Conservation (phyloP, 2,888 invertebrate species). For the Drosophila phalerata region DNA sequence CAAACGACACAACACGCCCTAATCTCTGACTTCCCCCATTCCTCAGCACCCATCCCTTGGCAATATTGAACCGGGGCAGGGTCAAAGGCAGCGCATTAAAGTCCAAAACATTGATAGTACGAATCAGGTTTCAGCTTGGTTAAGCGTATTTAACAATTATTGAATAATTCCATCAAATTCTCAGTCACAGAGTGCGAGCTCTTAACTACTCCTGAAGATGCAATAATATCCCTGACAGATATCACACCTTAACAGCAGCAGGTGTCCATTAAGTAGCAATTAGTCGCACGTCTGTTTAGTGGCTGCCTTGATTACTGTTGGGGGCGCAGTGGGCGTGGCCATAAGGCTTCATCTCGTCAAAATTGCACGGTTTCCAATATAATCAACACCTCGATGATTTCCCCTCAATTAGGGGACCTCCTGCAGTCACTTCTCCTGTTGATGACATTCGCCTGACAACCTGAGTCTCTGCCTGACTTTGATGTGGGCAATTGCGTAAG, state of each 20-base stretch:
- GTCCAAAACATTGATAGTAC: constrained; percentile 22
- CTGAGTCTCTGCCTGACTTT: constrained; percentile 52
- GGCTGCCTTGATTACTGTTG: constrained; percentile 49
- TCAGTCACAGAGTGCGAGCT: not conserved
- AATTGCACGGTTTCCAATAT: constrained; percentile 73
- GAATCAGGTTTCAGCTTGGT: not conserved
- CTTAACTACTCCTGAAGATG: constrained; percentile 6
- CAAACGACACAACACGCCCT: constrained; percentile 46
- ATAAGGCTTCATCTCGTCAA: constrained; percentile 53
- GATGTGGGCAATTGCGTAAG: constrained; percentile 49
- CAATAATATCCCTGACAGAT: constrained; percentile 28
- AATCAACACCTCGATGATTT: constrained; percentile 50
- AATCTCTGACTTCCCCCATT: constrained; percentile 7
- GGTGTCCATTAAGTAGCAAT: constrained; percentile 70
- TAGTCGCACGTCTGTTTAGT: constrained; percentile 64
- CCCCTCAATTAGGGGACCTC: constrained; percentile 12
- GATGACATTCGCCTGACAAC: constrained; percentile 71
- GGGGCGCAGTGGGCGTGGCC: constrained; percentile 42
- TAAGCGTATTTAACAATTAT: constrained; percentile 11
- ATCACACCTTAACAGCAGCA: constrained; percentile 44
- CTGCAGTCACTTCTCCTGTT: constrained; percentile 20
- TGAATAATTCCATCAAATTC: not conserved
- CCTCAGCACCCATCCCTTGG: not conserved
- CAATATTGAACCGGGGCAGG: constrained; percentile 8
- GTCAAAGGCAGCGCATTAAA: constrained; percentile 32